Evolutionary conservation across 2,888 invertebrate genomes (phyloP).

Genomic region (Nowickia ferox): DNA sequence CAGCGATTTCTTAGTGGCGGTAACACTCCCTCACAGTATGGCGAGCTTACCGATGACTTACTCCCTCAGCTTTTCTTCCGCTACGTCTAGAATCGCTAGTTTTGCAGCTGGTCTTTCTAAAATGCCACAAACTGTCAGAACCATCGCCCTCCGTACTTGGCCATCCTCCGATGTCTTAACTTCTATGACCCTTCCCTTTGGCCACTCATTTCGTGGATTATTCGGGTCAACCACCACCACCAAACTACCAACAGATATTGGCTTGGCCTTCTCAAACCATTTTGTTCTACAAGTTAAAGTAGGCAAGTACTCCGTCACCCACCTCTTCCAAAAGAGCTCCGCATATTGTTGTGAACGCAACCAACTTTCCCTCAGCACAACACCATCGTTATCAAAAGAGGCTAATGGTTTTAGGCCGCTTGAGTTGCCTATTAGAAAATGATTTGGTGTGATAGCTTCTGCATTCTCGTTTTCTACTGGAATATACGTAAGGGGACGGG

Average conservation of each 20-base stretch:
- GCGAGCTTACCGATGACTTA: slow-evolving; percentile 9
- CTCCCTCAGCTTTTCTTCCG: too few species aligned
- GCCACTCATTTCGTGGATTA: too few species aligned
- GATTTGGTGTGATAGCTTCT: slow-evolving; percentile 15
- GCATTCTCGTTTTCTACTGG: slow-evolving; percentile 47
- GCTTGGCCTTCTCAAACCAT: too few species aligned
- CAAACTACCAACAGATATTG: too few species aligned
- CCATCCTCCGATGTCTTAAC: too few species aligned
- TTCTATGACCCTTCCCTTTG: too few species aligned
- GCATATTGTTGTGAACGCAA: slow-evolving; percentile 1
- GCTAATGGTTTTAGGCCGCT: slow-evolving; percentile 37
- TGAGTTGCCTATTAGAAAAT: slow-evolving; percentile 28
- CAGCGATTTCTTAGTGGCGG: background rate
- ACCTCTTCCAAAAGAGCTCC: slow-evolving; percentile 30
- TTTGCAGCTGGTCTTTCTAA: too few species aligned
- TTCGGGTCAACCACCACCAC: too few species aligned
- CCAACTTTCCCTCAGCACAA: slow-evolving; percentile 27
- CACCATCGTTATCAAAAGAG: background rate
- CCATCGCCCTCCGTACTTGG: too few species aligned
- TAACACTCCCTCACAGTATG: slow-evolving; percentile 44
- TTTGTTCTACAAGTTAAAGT: too few species aligned
- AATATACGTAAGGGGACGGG: slow-evolving; percentile 37
- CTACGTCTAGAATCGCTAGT: too few species aligned
- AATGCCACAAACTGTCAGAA: too few species aligned
- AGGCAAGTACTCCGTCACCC: slow-evolving; percentile 36